Evolutionary conservation across 2,113 vertebrate species (phyloP).

Genomic region (Sturnus vulgaris): DNA sequence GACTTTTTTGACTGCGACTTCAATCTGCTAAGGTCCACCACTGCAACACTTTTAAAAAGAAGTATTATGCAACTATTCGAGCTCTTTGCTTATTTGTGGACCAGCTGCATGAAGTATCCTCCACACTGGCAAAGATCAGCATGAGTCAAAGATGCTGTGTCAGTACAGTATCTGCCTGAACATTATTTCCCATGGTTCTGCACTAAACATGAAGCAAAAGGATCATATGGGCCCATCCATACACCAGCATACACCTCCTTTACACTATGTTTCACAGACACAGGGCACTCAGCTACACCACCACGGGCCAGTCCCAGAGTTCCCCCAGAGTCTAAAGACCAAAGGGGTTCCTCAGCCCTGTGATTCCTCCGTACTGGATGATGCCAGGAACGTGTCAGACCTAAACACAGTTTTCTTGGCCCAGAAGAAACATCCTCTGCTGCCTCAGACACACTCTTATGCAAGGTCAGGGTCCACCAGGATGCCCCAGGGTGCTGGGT

Average conservation of each 20-base stretch:
- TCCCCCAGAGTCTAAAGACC: neutral
- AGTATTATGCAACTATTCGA: neutral
- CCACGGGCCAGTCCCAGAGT: rapidly evolving
- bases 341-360: neutral
- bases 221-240: neutral
- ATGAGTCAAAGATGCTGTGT: neutral
- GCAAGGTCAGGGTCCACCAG: neutral
- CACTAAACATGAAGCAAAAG: neutral
- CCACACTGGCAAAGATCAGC: rapidly evolving
- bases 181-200: neutral
- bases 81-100: neutral
- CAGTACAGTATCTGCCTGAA: neutral
- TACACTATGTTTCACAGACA: rapidly evolving
- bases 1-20: neutral
- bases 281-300: neutral
- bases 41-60: neutral
- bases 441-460: neutral
- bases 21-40: neutral
- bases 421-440: neutral
- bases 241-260: neutral
- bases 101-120: neutral
- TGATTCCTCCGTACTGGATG: rapidly evolving
- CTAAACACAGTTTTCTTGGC: neutral
- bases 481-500: neutral
- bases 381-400: rapidly evolving